Base-by-base conservation (phyloP, 1,140 invertebrate species). In the Nasonia longicornis region DNA sequence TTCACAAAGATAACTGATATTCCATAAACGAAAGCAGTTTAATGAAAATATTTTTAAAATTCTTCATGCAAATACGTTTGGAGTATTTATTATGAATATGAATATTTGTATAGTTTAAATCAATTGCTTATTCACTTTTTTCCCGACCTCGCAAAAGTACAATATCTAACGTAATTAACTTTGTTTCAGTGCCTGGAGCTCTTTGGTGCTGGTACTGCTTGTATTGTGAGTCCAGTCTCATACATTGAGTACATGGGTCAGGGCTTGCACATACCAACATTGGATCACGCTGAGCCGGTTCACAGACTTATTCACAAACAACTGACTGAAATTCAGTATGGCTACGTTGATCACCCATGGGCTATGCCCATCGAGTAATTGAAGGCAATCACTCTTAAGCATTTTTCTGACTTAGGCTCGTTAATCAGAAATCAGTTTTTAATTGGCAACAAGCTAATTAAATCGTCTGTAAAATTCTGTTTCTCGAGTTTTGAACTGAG, bases 141-240 rank as follows among this genome's bases (percentile, higher is more conserved):
- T 38, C 7, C 26, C 26, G 26, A 38, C 38, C 38, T 38, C 38
- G 8, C 8, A 42, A 42, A 42, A 8, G 7, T 20, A 58, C 0
- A 58, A 20, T 7, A 58, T 58, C 3, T 58, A n/a, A 58, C 2
- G 16, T 4, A 58, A n/a, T n/a, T n/a, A n/a, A 58, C 29, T 83
- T 84, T 84, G 80, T 88, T 92, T 20, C 89, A 98, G 97, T 89
- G 99, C 71, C 87, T 98, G 82, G 98, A 99, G 91, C 92, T 98
- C 86, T 99, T 99, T 91, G 98, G 97, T 67, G 93, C 96, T 71
- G 98, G 98, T 76, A 99, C 98, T 26, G 98, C 98, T 0, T 97
- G 96, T 85, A 92, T 98, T 70, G 95, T 99, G 1, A 97, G 96
- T 87, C 98, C 98, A 2, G 94, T 99, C 63, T 94, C 94, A 42